Conservation (phyloP, 2,113 vertebrate species). For the Siniperca knerii region DNA sequence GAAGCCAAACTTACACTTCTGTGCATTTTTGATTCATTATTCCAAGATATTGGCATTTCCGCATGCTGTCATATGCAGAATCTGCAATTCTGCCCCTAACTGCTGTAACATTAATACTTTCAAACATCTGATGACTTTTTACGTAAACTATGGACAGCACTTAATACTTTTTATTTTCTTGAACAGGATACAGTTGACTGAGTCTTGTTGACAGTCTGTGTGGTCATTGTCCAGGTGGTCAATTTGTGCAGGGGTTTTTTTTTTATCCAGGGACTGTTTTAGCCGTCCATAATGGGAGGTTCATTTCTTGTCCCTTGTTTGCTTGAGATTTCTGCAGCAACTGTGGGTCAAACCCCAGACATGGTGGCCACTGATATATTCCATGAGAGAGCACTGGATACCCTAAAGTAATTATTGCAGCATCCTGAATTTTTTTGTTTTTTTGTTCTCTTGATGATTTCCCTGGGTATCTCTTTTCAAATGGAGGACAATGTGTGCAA, state of each 20-base stretch:
- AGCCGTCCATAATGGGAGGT: constrained; percentile 59
- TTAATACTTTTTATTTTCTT: not conserved
- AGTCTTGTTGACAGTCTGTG: constrained; percentile 4
- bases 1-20: not conserved
- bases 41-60: not conserved
- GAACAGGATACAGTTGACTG: not conserved
- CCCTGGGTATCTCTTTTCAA: constrained; percentile 85
- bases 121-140: not conserved
- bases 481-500: constrained; percentile 81
- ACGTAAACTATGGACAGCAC: not conserved
- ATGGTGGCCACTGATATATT: constrained; percentile 81
- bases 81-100: not conserved
- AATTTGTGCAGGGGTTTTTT: constrained; percentile 33
- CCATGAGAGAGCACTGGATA: constrained; percentile 82
- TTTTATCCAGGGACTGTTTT: constrained; percentile 25
- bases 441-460: constrained; percentile 84
- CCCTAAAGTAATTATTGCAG: constrained; percentile 84
- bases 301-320: constrained; percentile 64
- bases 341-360: constrained; percentile 69
- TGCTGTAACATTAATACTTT: not conserved
- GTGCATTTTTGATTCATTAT: not conserved
- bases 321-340: constrained; percentile 63
- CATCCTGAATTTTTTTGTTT: constrained; percentile 70
- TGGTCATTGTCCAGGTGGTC: constrained; percentile 56
- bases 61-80: not conserved